A percentile compares a stretch with the other conserved stretches of the same genome.
phyloP scores from a whole-genome alignment of 2,797 vertebrate genomes.

The Alfaro cultratus region DNA sequence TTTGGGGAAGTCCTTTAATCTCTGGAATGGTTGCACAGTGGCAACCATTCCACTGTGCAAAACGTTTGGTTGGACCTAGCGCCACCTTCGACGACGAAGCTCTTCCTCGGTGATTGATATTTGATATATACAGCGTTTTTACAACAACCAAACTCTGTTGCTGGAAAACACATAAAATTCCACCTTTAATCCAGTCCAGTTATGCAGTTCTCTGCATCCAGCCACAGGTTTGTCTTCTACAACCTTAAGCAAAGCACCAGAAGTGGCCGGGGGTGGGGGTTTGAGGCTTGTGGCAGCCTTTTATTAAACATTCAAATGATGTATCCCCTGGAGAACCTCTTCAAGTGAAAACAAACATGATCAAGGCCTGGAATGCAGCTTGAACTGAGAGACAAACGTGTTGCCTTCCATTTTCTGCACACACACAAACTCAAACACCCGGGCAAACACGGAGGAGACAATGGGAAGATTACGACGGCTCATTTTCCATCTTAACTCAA shows the following conservation, averaged over 20 bases:
- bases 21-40: no score
- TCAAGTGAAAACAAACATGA: slow-evolving; percentile 25
- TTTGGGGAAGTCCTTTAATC: no score
- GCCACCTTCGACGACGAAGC: no score
- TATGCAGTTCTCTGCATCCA: no score
- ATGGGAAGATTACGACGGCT: slow-evolving; percentile 66
- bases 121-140: no score
- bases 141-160: no score
- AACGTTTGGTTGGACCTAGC: no score
- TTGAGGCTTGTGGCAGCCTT: neutral
- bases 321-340: neutral
- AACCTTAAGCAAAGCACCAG: neutral
- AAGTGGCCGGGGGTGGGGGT: neutral
- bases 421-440: slow-evolving; percentile 12
- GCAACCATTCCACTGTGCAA: no score
- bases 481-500: slow-evolving; percentile 69
- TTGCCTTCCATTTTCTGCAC: slow-evolving; percentile 33
- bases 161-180: no score
- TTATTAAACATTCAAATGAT: slow-evolving; percentile 8
- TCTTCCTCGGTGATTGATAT: no score
- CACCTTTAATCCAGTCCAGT: no score
- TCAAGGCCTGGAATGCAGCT: slow-evolving; percentile 20
- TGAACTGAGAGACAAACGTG: slow-evolving; percentile 37
- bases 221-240: neutral
- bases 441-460: slow-evolving; percentile 40